Conservation (phyloP, 2,113 vertebrate genomes). For the Lophura nycthemera region DNA sequence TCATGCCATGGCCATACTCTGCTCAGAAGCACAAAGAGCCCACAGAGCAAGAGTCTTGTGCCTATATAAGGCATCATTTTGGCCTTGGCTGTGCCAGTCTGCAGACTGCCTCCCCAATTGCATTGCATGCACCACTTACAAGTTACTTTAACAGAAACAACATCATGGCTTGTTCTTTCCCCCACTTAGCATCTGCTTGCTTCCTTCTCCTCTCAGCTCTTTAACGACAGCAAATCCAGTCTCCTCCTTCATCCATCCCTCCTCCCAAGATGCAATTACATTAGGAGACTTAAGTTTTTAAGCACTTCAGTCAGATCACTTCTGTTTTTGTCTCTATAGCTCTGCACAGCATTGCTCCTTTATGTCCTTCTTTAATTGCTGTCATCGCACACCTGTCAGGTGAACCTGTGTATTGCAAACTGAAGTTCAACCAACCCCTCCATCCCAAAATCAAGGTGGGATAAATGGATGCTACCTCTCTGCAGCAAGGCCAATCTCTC, state of each 20-base stretch:
- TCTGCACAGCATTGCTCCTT: not conserved
- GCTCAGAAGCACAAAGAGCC: fast-evolving
- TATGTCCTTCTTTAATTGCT: not conserved
- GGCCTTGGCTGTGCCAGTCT: not conserved
- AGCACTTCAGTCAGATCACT: not conserved
- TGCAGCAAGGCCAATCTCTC: not conserved
- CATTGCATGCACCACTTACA: not conserved
- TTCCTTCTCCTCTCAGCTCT: not conserved
- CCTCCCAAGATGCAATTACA: not conserved
- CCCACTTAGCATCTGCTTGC: not conserved
- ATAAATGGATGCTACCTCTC: not conserved
- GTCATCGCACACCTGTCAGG: not conserved
- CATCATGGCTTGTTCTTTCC: not conserved
- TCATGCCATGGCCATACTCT: fast-evolving
- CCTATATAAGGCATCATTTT: not conserved
- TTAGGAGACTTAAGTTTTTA: not conserved
- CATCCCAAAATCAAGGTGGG: not conserved
- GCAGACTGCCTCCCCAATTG: not conserved
- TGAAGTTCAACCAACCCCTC: not conserved
- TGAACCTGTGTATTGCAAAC: not conserved
- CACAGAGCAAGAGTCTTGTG: not conserved
- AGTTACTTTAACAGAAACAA: not conserved
- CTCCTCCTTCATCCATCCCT: not conserved
- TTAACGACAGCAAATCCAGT: not conserved
- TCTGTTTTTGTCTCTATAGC: not conserved